phyloP scores from a whole-genome alignment of 2,888 invertebrate species.

The Alloplasta piceator region DNA sequence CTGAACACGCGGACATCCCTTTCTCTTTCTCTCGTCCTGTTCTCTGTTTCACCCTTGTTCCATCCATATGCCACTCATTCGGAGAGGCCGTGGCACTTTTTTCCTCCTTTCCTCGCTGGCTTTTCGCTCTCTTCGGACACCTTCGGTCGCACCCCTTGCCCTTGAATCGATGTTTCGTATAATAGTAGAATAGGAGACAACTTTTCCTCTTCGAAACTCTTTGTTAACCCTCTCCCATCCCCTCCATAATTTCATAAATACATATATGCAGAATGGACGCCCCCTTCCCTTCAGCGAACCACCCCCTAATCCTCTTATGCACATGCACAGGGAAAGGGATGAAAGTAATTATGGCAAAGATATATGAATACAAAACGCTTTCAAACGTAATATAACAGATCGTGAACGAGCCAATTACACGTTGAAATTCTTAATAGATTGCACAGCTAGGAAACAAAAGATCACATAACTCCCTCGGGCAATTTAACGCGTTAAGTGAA shows the following conservation, averaged over 20 bases:
- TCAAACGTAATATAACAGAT: no score
- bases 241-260: not conserved
- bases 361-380: no score
- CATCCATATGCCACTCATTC: conserved; percentile 29
- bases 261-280: not conserved
- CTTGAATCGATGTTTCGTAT: conserved; percentile 71
- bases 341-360: no score
- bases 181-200: conserved; percentile 68
- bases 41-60: conserved; percentile 23
- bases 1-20: conserved; percentile 64
- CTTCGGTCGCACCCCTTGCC: conserved; percentile 48
- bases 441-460: no score
- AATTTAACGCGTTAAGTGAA: no score
- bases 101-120: conserved; percentile 2
- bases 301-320: no score
- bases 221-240: not conserved
- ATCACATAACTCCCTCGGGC: no score
- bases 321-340: no score
- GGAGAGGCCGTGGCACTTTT: conserved; percentile 8
- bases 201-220: conserved; percentile 14
- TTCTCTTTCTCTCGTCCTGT: conserved; percentile 62
- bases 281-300: no score
- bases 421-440: no score
- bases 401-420: no score
- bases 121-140: conserved; percentile 61